phyloP scores from a whole-genome alignment of 2,797 vertebrate genomes.

The Ambastaia sidthimunki region DNA sequence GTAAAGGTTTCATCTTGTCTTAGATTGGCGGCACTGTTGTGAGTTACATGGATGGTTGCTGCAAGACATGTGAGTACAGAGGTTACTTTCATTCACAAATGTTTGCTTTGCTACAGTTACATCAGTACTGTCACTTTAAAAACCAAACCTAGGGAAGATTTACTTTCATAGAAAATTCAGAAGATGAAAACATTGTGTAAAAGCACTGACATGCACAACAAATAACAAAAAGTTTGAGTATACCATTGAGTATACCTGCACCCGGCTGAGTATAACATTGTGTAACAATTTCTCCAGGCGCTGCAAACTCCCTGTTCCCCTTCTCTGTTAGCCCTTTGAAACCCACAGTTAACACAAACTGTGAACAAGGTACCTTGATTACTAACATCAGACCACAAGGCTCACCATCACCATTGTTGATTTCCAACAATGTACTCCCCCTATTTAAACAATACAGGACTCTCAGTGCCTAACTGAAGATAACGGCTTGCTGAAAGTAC shows the following conservation, averaged over 20 bases:
- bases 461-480: constrained; percentile 32
- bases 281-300: constrained; percentile 81
- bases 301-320: constrained; percentile 83
- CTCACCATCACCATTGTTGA: constrained; percentile 84
- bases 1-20: constrained; percentile 42
- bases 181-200: constrained; percentile 1
- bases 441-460: constrained; percentile 65
- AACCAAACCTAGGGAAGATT: neutral
- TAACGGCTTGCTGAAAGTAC: constrained; percentile 39
- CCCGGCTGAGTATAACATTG: constrained; percentile 72
- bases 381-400: constrained; percentile 74
- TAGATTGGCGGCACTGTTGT: constrained; percentile 91
- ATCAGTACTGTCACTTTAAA: neutral
- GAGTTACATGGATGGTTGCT: constrained; percentile 95
- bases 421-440: constrained; percentile 90
- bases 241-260: constrained; percentile 19
- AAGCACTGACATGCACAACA: constrained; percentile 24
- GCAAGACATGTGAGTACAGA: constrained; percentile 92
- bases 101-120: neutral
- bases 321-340: constrained; percentile 89
- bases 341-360: constrained; percentile 90
- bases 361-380: constrained; percentile 88
- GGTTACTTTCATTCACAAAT: neutral
- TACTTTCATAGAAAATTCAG: neutral
- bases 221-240: neutral